Percentiles rank a stretch among this genome's conserved stretches.
phyloP scores from a whole-genome alignment of 2,113 vertebrate genomes.

The Gallinago jamesoni region DNA sequence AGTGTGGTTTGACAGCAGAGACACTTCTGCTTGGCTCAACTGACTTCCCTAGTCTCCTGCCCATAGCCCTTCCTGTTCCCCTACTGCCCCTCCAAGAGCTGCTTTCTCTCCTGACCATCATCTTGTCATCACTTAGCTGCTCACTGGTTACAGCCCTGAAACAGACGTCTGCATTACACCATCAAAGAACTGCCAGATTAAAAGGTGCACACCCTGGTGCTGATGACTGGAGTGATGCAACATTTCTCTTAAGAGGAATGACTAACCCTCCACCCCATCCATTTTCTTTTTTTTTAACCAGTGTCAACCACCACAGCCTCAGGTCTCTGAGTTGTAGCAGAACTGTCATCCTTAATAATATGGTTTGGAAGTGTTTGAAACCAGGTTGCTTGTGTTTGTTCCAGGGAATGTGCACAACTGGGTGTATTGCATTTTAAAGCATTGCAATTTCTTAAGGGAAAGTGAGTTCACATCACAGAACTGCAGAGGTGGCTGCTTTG shows the following conservation, averaged over 20 bases:
- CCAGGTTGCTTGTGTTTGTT: not conserved
- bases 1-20: not conserved
- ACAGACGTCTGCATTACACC: rapidly evolving
- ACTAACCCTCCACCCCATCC: not conserved
- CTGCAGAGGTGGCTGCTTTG: not conserved
- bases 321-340: not conserved
- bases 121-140: not conserved
- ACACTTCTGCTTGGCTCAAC: not conserved
- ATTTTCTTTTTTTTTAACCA: not conserved
- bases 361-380: not conserved
- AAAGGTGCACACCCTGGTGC: not conserved
- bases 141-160: not conserved
- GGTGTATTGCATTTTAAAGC: not conserved
- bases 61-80: not conserved
- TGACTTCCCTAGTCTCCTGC: not conserved
- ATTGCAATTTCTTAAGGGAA: not conserved
- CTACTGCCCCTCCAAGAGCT: not conserved
- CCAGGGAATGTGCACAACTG: not conserved
- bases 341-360: not conserved
- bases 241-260: not conserved
- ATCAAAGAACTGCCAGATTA: not conserved
- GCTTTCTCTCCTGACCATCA: not conserved
- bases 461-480: not conserved
- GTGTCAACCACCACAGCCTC: not conserved
- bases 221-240: not conserved